A percentile compares a stretch with the other conserved stretches of the same genome.
phyloP scores from a whole-genome alignment of 2,888 invertebrate genomes.

The Hipparchia semele region DNA sequence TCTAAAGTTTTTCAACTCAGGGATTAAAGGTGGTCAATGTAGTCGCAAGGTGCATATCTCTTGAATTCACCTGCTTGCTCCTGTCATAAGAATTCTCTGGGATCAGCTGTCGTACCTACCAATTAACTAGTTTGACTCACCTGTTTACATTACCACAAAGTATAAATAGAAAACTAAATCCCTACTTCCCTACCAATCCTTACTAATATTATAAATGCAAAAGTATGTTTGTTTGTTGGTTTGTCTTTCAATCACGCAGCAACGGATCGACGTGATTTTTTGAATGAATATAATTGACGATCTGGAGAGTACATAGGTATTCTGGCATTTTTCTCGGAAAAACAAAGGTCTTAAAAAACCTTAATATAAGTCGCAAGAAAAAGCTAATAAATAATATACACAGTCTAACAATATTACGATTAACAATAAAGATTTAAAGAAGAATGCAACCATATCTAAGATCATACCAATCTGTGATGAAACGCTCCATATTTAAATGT shows the following conservation, averaged over 20 bases:
- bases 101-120: background rate
- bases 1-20: background rate
- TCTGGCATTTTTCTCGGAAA: no score
- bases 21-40: background rate
- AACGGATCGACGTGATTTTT: no score
- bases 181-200: background rate
- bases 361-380: no score
- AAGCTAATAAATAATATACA: background rate
- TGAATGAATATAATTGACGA: no score
- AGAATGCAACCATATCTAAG: background rate
- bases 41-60: background rate
- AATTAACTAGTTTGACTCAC: background rate
- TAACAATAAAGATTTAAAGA: background rate
- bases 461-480: background rate
- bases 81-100: background rate
- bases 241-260: no score
- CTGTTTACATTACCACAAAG: background rate
- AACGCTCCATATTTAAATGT: slow-evolving; percentile 12
- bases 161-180: background rate
- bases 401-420: background rate
- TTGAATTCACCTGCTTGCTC: background rate
- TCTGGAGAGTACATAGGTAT: no score
- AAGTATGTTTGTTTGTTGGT: no score
- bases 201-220: no score
- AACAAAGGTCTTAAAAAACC: no score